These are phyloP conservation scores for Tapirus indicus DNA, from an alignment of 2,797 vertebrate genomes.

Conservation along the genomic window DNA sequence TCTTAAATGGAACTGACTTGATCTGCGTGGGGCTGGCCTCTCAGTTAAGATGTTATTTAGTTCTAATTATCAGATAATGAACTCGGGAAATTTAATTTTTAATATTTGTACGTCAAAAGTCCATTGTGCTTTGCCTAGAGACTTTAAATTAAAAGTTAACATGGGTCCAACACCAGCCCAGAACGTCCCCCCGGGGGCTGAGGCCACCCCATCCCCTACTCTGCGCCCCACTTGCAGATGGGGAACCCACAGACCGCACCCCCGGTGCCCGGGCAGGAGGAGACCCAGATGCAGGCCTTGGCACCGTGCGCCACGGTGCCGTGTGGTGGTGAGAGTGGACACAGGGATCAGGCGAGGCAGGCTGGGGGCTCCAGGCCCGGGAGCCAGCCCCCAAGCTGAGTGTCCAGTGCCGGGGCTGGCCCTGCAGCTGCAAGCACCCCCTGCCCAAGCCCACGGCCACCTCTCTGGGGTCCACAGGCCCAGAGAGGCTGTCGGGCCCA, in stretches of 20 bases:
- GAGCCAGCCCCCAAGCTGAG: accelerated
- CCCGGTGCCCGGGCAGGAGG: background rate
- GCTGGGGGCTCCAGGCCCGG: background rate
- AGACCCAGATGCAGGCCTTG: background rate
- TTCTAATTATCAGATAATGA: slow-evolving; percentile 96
- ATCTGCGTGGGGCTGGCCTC: slow-evolving; percentile 92
- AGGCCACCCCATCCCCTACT: background rate
- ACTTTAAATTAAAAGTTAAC: slow-evolving; percentile 91
- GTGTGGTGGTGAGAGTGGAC: accelerated
- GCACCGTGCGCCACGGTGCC: accelerated
- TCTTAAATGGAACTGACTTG: slow-evolving; percentile 94
- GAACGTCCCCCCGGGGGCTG: slow-evolving; percentile 46
- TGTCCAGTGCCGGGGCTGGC: accelerated
- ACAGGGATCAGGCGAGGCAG: accelerated
- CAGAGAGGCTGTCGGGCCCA: background rate
- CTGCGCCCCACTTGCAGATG: accelerated
- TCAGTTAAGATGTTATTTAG: slow-evolving; percentile 94
- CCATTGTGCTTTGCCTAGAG: slow-evolving; percentile 89
- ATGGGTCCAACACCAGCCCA: slow-evolving; percentile 76
- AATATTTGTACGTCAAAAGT: slow-evolving; percentile 93
- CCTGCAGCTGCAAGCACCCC: accelerated
- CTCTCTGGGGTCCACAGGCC: background rate
- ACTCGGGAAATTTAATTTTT: slow-evolving; percentile 93
- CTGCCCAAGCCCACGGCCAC: background rate
- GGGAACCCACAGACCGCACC: background rate